Percentiles rank a stretch among this genome's conserved stretches.
phyloP scores from a whole-genome alignment of 2,888 invertebrate genomes.

The Lysandra bellargus region DNA sequence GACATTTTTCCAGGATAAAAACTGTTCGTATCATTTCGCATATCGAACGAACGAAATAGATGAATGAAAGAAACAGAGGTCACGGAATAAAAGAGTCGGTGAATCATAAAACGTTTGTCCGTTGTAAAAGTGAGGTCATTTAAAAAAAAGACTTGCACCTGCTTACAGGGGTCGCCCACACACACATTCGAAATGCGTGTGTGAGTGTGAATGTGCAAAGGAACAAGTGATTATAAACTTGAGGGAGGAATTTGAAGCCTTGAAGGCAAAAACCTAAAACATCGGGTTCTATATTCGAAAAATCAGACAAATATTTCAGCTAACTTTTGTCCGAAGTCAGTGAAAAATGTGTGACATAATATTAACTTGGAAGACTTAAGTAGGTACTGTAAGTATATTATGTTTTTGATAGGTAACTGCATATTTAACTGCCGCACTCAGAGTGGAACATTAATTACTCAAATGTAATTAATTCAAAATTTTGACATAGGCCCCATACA shows the following conservation, averaged over 20 bases:
- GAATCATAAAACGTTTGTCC: constrained; percentile 12
- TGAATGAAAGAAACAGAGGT: constrained; percentile 8
- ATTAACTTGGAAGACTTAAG: too few species aligned
- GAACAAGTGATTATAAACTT: background rate
- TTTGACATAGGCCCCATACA: too few species aligned
- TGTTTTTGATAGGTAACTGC: background rate
- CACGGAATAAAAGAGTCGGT: background rate
- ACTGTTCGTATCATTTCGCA: background rate
- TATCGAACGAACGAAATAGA: background rate
- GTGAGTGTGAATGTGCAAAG: background rate
- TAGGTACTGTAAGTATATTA: background rate
- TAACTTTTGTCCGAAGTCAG: background rate
- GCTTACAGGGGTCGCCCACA: constrained; percentile 19
- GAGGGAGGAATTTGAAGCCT: background rate
- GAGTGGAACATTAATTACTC: background rate
- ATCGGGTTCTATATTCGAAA: background rate
- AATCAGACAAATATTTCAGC: background rate
- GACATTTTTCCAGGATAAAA: background rate
- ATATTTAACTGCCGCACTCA: too few species aligned
- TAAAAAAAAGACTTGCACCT: constrained; percentile 6
- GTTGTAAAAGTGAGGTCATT: constrained; percentile 18
- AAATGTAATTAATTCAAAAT: too few species aligned
- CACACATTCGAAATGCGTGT: background rate
- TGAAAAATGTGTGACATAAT: background rate
- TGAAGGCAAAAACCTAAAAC: background rate